phyloP scores from a whole-genome alignment of 2,888 invertebrate genomes.

The Hypercompe scribonia region DNA sequence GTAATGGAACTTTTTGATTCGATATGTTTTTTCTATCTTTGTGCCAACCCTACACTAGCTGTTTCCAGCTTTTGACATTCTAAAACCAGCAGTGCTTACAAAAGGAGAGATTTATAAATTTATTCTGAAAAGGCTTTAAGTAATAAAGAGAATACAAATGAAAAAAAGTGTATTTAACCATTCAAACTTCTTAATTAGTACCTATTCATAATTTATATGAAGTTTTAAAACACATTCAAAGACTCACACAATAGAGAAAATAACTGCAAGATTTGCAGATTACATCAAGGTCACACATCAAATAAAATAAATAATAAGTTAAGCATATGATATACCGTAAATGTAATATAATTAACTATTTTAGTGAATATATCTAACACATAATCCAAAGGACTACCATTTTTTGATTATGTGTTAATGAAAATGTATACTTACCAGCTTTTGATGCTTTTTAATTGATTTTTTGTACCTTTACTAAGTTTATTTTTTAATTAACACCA shows the following conservation, averaged over 20 bases:
- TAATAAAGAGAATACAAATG: not conserved
- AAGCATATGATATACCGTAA: not conserved
- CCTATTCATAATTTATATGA: not conserved
- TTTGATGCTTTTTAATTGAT: conserved; percentile 1
- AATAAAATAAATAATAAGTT: not conserved
- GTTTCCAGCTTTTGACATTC: not conserved
- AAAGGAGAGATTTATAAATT: not conserved
- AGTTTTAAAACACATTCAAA: not conserved
- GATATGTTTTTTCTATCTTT: not conserved
- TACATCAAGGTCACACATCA: not conserved
- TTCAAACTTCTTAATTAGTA: not conserved
- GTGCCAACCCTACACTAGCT: not conserved
- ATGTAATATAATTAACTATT: not conserved
- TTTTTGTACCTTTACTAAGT: not conserved
- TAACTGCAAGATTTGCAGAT: not conserved
- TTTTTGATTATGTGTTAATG: not conserved
- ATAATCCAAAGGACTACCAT: not conserved
- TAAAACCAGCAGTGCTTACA: not conserved
- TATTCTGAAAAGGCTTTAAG: not conserved
- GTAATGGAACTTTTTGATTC: not conserved
- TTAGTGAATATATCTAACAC: not conserved
- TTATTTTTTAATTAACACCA: conserved; percentile 5
- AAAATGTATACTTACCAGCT: conserved; percentile 21
- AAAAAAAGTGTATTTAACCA: not conserved
- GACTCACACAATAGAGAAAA: not conserved